phyloP scores from a whole-genome alignment of 2,113 vertebrate genomes.

The Chaetops frenatus region DNA sequence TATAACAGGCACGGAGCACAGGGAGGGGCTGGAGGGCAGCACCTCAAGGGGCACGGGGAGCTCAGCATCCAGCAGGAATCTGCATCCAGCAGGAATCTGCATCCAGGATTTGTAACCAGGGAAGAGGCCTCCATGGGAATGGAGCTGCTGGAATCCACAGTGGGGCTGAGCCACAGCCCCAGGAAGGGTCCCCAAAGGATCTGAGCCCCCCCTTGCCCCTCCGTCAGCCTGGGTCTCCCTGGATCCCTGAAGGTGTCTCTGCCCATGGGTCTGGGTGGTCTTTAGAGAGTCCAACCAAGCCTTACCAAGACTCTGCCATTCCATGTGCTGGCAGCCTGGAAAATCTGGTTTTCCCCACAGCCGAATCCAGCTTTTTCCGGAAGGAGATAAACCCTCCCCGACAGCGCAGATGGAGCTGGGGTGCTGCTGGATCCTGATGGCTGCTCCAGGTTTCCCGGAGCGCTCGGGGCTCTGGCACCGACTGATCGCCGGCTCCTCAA shows the following conservation, averaged over 20 bases:
- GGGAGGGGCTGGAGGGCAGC: neutral
- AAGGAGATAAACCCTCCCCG: neutral
- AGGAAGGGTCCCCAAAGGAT: neutral
- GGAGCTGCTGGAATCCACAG: neutral
- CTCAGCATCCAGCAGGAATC: neutral
- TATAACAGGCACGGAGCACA: too few species aligned
- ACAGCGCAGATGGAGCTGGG: neutral
- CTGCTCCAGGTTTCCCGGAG: rapidly evolving
- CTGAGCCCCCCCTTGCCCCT: neutral
- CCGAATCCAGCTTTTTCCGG: neutral
- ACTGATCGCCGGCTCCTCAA: neutral
- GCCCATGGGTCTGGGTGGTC: neutral
- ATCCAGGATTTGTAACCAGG: neutral
- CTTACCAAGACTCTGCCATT: neutral
- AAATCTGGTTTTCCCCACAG: neutral
- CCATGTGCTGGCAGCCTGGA: neutral
- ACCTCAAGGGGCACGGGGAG: neutral
- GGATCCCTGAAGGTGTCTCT: neutral
- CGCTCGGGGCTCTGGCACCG: neutral
- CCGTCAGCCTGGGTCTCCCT: neutral
- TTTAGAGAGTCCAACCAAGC: neutral
- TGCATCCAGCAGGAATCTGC: neutral
- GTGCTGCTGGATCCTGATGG: neutral
- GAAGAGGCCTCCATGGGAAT: neutral
- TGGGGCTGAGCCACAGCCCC: neutral